Conservation (phyloP, 2,797 vertebrate genomes). For the Astyanax mexicanus region DNA sequence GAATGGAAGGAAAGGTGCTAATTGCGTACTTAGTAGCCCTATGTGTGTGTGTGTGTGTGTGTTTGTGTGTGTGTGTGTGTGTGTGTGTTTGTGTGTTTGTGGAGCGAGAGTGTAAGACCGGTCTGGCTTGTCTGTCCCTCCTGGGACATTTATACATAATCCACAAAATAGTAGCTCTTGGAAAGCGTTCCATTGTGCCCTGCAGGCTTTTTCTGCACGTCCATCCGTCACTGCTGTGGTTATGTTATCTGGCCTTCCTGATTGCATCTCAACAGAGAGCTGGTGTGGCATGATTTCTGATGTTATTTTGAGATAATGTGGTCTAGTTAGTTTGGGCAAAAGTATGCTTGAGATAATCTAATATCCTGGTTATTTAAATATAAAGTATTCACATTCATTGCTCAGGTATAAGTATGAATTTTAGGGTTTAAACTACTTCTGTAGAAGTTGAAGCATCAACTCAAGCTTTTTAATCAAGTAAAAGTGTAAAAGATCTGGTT, state of each 20-base stretch:
- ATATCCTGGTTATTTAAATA: too few relatives aligned
- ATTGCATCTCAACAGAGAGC: not conserved
- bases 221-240: not conserved
- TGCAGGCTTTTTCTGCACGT: not conserved
- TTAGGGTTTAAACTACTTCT: too few relatives aligned
- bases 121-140: conserved; percentile 66
- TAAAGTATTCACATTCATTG: too few relatives aligned
- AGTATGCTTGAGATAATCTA: too few relatives aligned
- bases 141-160: conserved; percentile 24
- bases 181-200: conserved; percentile 25
- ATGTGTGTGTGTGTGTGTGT: conserved; percentile 18
- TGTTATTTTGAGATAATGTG: not conserved
- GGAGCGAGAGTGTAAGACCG: conserved; percentile 58
- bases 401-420: too few relatives aligned
- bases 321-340: not conserved
- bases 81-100: too few relatives aligned
- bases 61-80: conserved; percentile 29
- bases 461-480: too few relatives aligned
- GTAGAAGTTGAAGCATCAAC: too few relatives aligned
- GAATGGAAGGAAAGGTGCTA: conserved; percentile 47
- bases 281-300: not conserved
- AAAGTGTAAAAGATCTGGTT: too few relatives aligned
- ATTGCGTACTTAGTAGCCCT: conserved; percentile 40
- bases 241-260: not conserved
- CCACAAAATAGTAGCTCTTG: conserved; percentile 16